Evolutionary conservation across 2,113 vertebrate genomes (phyloP).

Genomic region (Oryzias javanicus): DNA sequence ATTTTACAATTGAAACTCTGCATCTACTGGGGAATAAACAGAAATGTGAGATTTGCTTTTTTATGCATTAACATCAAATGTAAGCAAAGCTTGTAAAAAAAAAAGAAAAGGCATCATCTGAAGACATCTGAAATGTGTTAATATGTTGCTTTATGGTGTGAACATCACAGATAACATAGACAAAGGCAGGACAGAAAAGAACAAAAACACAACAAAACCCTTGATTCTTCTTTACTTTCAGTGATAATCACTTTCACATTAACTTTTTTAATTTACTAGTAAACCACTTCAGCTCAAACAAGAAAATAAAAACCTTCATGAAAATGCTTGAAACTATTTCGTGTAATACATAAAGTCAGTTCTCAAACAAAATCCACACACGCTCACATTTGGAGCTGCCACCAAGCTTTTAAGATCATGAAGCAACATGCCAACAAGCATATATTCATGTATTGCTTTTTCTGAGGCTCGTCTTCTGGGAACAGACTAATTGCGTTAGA

Average conservation of each 20-base stretch:
- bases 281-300: constrained; percentile 6
- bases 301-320: constrained; percentile 10
- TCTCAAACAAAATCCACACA: constrained; percentile 41
- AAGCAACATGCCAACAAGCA: constrained; percentile 56
- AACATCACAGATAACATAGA: constrained; percentile 9
- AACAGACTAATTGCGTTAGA: constrained; percentile 75
- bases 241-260: too few relatives aligned
- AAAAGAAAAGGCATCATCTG: background rate
- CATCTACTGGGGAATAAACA: background rate
- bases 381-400: constrained; percentile 33
- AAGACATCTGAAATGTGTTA: background rate
- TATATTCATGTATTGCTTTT: constrained; percentile 60
- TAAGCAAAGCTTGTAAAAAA: background rate
- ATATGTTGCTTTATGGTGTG: constrained; percentile 3
- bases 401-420: constrained; percentile 36
- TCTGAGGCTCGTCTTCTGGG: constrained; percentile 72
- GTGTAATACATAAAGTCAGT: constrained; percentile 35
- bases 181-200: background rate
- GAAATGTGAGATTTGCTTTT: constrained; percentile 6
- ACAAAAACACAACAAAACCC: background rate
- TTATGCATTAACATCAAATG: constrained; percentile 3
- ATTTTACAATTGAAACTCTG: constrained; percentile 40
- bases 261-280: too few relatives aligned
- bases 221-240: background rate
- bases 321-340: constrained; percentile 26